These are phyloP conservation scores for Platanista minor DNA, from an alignment of 2,113 vertebrate genomes.

Conservation along the genomic window DNA sequence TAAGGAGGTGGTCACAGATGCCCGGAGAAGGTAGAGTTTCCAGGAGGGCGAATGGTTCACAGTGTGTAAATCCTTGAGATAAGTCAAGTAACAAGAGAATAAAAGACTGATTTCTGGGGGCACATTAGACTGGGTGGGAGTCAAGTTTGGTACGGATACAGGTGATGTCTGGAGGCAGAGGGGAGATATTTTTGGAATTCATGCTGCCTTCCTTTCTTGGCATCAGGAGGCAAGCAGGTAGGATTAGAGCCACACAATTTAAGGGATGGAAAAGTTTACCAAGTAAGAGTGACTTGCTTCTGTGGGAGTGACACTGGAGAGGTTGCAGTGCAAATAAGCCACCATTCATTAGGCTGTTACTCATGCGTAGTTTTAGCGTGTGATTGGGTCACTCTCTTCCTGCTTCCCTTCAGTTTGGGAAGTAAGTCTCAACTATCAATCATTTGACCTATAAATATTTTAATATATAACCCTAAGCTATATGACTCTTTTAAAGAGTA, in stretches of 20 bases:
- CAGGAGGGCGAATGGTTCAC: not conserved
- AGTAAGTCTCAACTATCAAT: not conserved
- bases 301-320: not conserved
- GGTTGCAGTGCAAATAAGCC: not conserved
- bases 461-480: not conserved
- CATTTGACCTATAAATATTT: not conserved
- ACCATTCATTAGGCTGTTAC: not conserved
- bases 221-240: not conserved
- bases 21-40: not conserved
- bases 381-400: not conserved
- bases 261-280: not conserved
- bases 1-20: not conserved
- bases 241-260: not conserved
- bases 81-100: not conserved
- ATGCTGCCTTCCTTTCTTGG: not conserved
- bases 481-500: not conserved
- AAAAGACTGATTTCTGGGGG: not conserved
- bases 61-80: not conserved
- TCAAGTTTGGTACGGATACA: not conserved
- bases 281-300: not conserved
- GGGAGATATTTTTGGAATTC: not conserved
- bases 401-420: not conserved
- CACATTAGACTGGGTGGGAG: not conserved
- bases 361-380: not conserved
- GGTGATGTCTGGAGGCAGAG: not conserved